Conservation (phyloP, 2,113 vertebrate genomes). For the Cavia aperea region DNA sequence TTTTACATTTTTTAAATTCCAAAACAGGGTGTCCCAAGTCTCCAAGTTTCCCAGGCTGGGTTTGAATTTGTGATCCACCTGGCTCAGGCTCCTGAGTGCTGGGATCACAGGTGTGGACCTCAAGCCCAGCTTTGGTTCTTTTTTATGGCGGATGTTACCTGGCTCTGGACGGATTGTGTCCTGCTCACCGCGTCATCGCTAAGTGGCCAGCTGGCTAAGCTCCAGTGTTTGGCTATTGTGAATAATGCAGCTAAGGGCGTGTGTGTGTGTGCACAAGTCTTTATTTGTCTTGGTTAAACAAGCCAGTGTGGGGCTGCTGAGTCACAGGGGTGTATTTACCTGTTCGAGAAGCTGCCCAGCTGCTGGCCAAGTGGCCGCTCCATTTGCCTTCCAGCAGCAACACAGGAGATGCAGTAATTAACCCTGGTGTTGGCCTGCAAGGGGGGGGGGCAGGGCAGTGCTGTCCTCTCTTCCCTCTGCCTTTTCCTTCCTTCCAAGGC, state of each 20-base stretch:
- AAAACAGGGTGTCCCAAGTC: not conserved
- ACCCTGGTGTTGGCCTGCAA: too few relatives aligned
- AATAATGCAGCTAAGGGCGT: not conserved
- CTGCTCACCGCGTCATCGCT: accelerated
- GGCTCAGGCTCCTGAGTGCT: not conserved
- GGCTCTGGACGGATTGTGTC: accelerated
- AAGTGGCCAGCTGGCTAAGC: too few relatives aligned
- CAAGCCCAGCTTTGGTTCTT: not conserved
- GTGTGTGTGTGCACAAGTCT: accelerated
- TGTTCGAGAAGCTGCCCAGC: not conserved
- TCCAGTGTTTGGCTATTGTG: not conserved
- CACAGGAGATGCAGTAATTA: not conserved
- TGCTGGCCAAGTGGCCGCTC: not conserved
- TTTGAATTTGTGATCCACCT: not conserved
- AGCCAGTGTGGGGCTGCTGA: not conserved
- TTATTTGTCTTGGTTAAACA: not conserved
- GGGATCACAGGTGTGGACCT: not conserved
- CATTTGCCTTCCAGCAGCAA: accelerated
- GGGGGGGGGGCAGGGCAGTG: not conserved
- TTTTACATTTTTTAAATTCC: not conserved
- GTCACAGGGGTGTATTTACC: slow-evolving; percentile 7
- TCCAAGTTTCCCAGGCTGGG: not conserved
- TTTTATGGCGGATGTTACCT: not conserved
- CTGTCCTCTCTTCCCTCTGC: not conserved
- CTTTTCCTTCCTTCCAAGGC: not conserved